Evolutionary conservation across 37 sponge, comb jelly and placozoan genomes (phyloP).

Genomic region (Geodia barretti): DNA sequence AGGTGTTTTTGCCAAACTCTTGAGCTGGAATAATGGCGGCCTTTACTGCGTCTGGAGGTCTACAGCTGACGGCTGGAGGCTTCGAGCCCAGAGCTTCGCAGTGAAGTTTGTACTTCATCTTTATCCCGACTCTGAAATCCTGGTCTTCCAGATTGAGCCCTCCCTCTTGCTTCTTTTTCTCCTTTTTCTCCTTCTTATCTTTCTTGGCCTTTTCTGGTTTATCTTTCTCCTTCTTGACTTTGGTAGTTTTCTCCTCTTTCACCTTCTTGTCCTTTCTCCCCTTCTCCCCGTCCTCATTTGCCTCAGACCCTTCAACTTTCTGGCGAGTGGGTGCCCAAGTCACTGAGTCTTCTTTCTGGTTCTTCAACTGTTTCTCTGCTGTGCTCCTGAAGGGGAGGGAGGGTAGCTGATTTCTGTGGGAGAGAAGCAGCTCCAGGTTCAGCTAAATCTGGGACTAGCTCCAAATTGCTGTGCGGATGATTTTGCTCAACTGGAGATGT

Average conservation of each 20-base stretch:
- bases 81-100: conserved; percentile 73
- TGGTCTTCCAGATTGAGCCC: conserved; percentile 58
- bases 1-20: conserved; percentile 14
- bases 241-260: background rate
- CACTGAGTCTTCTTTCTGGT: no score
- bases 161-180: conserved; percentile 4
- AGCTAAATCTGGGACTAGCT: no score
- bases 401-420: no score
- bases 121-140: conserved; percentile 56
- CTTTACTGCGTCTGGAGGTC: conserved; percentile 39
- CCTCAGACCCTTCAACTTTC: background rate
- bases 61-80: conserved; percentile 11
- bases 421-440: no score
- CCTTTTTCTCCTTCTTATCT: conserved; percentile 1
- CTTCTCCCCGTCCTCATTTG: conserved; percentile 7
- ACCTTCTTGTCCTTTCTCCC: background rate
- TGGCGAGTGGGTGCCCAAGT: no score
- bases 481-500: no score
- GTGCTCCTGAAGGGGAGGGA: no score
- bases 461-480: no score
- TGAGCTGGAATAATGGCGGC: conserved; percentile 13
- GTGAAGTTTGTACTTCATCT: conserved; percentile 68
- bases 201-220: background rate
- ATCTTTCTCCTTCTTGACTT: background rate
- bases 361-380: no score